Percentiles rank a stretch among this genome's conserved stretches.
These are phyloP conservation scores for Neocrepidodera transversa DNA, from an alignment of 2,888 invertebrate species.

Conservation along the genomic window DNA sequence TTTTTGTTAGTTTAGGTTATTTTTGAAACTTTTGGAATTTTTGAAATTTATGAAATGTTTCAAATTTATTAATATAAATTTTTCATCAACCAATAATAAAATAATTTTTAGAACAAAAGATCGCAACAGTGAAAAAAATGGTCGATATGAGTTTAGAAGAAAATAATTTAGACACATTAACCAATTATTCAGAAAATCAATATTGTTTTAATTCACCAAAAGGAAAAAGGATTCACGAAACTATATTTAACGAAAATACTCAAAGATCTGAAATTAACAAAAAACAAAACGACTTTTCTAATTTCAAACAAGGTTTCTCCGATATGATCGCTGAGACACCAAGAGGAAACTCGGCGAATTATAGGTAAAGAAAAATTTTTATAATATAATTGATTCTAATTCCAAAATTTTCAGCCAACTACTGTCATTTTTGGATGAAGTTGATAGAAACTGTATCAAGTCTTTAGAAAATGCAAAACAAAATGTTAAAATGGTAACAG, in stretches of 20 bases:
- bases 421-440: slow-evolving; percentile 71
- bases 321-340: background rate
- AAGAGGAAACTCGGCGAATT: slow-evolving; percentile 33
- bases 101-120: slow-evolving; percentile 49
- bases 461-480: slow-evolving; percentile 52
- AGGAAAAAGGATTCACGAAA: background rate
- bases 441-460: slow-evolving; percentile 61
- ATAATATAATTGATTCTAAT: too few species aligned
- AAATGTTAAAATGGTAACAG: slow-evolving; percentile 46
- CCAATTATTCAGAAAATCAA: background rate
- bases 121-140: slow-evolving; percentile 54
- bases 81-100: too few species aligned
- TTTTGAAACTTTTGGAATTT: too few species aligned
- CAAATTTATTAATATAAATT: too few species aligned
- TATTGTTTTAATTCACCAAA: background rate
- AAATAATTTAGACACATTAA: slow-evolving; percentile 24
- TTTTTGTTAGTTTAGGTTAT: too few species aligned
- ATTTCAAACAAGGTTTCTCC: background rate
- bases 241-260: background rate
- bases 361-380: slow-evolving; percentile 45
- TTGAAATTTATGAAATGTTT: too few species aligned
- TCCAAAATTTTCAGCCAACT: slow-evolving; percentile 66
- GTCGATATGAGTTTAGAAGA: slow-evolving; percentile 48
- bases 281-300: background rate
- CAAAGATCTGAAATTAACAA: background rate